Base-by-base conservation (phyloP, 2,888 invertebrate species). In the Pseudococcus longispinus region DNA sequence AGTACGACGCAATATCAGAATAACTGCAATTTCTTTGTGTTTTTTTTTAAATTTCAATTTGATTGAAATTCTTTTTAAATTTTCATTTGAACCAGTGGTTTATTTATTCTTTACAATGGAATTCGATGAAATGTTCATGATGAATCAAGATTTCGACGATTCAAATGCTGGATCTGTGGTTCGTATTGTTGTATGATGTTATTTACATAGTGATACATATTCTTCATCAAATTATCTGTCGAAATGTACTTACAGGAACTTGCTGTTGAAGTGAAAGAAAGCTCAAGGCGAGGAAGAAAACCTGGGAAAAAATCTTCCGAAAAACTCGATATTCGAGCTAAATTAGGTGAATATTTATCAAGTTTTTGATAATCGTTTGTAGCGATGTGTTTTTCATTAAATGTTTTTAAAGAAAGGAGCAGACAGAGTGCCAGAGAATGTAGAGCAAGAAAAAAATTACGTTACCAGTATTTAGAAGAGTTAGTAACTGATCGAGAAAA, bases 351-450 rank as follows among this genome's bases (percentile, higher is more conserved):
- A 91, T 89, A 23, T 6, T 55, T 18, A 20, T 23, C 55, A 26
- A 6, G n/a, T 37, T 29, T 29, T 20, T 37, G n/a, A n/a, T 51
- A 51, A 37, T 37, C 37, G 0, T 6, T 37, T 37, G 37, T 37
- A 37, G 37, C 37, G 9, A 4, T 37, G 4, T 37, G 37, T 37
- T 37, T 1, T 37, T 37, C 37, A 9, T 6, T 37, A 9, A 37
- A 37, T 4, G 9, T 37, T 5, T 46, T 84, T 15, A n/a, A n/a
- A 96, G 98, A 98, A 92, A 94, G 98, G 88, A 98, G 98, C 91
- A 93, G 98, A 89, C 98, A 98, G 92, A 98, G 98, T 92, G 98
- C 98, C 89, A 93, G 98, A 90, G 98, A 98, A 93, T 98, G 98
- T 91, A 94, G 98, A 89, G 98, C 98, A 82, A 93, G 98, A 85